Evolutionary conservation across 2,888 invertebrate genomes (phyloP).

Genomic region (Chaetogeoica ovagalla): DNA sequence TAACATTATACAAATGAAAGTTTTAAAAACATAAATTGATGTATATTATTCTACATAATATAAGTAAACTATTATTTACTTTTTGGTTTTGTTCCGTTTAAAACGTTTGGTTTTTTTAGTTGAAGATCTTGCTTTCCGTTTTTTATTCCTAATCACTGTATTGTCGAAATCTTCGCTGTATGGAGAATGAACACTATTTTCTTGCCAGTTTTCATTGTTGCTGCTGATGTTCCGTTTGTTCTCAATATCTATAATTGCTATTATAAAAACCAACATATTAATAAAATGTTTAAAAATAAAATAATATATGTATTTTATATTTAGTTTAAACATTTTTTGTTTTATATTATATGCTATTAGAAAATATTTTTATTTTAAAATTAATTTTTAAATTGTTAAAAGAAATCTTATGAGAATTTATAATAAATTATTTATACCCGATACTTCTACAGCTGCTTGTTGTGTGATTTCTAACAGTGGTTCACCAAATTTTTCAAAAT

Average conservation of each 20-base stretch:
- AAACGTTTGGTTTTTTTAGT: slow-evolving; percentile 19
- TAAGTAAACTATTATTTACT: slow-evolving; percentile 4
- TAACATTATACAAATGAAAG: no score
- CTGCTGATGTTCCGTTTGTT: background rate
- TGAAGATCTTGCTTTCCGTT: slow-evolving; percentile 30
- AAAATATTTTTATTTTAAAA: background rate
- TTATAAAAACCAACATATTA: background rate
- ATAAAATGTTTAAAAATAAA: background rate
- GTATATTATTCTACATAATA: background rate
- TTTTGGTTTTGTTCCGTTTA: slow-evolving; percentile 15
- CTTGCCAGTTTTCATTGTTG: background rate
- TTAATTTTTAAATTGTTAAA: background rate
- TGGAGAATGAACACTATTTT: background rate
- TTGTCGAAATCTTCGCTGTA: background rate
- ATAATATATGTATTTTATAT: background rate
- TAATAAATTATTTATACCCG: slow-evolving; percentile 36
- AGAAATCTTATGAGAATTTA: background rate
- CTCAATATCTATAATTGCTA: background rate
- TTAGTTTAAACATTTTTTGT: background rate
- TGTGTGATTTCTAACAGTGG: slow-evolving; percentile 75
- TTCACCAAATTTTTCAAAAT: slow-evolving; percentile 82
- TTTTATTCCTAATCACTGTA: slow-evolving; percentile 28
- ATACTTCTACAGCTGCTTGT: slow-evolving; percentile 66
- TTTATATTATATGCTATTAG: background rate
- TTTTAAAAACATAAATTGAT: no score